Conservation (phyloP, 2,888 invertebrate species). For the Azorinus chamasolen region DNA sequence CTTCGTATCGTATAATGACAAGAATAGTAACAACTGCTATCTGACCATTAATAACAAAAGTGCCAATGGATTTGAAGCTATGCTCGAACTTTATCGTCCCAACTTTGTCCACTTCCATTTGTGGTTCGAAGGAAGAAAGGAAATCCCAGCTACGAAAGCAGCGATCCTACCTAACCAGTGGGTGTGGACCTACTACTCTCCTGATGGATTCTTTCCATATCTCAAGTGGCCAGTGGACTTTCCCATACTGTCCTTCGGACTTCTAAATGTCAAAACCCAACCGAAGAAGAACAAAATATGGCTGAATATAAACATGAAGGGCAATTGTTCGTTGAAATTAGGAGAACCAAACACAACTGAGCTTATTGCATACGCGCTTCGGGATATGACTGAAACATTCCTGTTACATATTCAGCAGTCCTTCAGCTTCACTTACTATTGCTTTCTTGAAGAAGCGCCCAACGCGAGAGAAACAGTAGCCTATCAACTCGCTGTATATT, state of each 20-base stretch:
- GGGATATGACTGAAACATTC: constrained; percentile 29
- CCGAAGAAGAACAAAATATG: background rate
- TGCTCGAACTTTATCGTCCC: background rate
- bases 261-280: constrained; percentile 34
- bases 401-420: constrained; percentile 2
- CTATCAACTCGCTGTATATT: constrained; percentile 37
- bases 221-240: constrained; percentile 47
- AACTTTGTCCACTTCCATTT: constrained; percentile 4
- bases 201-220: constrained; percentile 38
- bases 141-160: background rate
- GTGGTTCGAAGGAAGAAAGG: background rate
- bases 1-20: too few relatives aligned
- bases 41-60: constrained; percentile 1
- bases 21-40: background rate
- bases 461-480: constrained; percentile 24
- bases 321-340: constrained; percentile 28
- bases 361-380: constrained; percentile 25
- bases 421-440: constrained; percentile 41
- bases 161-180: constrained; percentile 33
- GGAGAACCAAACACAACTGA: constrained; percentile 19
- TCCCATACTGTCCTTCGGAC: constrained; percentile 37
- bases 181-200: constrained; percentile 47
- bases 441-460: constrained; percentile 34
- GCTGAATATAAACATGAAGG: constrained; percentile 23
- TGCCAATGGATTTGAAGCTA: background rate